Evolutionary conservation across 2,797 vertebrate species (phyloP), one percentile per base, ranked within the genome.

Genomic region (Chiroxiphia lanceolata): DNA sequence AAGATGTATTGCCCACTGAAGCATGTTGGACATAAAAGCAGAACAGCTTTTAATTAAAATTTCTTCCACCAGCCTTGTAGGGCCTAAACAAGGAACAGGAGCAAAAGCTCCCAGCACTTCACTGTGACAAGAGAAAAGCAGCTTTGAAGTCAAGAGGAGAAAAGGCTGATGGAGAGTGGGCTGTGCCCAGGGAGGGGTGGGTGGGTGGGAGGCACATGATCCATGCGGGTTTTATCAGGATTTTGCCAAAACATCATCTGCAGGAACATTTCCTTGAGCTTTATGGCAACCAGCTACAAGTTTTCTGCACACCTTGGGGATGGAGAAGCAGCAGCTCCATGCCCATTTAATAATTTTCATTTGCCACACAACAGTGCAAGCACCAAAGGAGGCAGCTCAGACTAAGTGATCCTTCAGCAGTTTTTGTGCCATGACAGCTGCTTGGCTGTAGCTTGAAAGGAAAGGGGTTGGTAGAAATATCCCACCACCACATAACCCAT

Each of bases 21-120:
- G 65, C 60, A 16, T 75, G 89, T 77, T 94, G 87, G 87, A 90
- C 85, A 88, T 90, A 88, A 94, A 96, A 94, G 82, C 87, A 82
- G 81, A 94, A 53, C 68, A 83, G 90, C 72, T 91, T 94, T 93
- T 93, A 91, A 94, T 94, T 94, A 77, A 91, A 82, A 70, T 87
- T 59, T 76, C 71, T 82, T 72, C 91, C 68, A 65, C 51, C 29
- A 91, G 63, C 44, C 50, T 11, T 7, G 59, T 38, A 92, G 25
- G 54, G 31, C 31, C 78, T 63, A 47, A 89, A 70, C 26, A 57
- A 67, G 64, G 51, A 93, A 5, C 53, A 63, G 87, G 51, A 94
- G 57, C 22, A 74, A 45, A 94, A 77, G 51, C 72, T 74, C 68
- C 26, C 44, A 34, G 71, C 11, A 9, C 48, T 60, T 42, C 4